Conservation (phyloP, 2,113 vertebrate species). For the Psittacula cyanocephala region DNA sequence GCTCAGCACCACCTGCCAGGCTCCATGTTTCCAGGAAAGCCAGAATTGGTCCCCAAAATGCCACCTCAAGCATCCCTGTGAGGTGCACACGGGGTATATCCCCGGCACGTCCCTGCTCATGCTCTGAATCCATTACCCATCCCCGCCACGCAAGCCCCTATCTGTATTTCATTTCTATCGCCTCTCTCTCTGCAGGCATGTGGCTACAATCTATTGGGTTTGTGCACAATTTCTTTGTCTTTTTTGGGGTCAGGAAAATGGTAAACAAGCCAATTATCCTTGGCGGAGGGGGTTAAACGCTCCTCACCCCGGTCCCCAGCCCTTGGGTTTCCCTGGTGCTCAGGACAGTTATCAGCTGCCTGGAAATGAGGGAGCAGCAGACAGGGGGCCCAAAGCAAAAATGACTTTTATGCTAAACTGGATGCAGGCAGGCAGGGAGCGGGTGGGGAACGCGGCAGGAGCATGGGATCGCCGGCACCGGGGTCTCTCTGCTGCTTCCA, state of each 20-base stretch:
- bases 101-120: neutral
- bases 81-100: neutral
- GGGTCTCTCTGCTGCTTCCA: neutral
- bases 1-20: accelerated
- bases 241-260: constrained; percentile 45
- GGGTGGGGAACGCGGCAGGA: neutral
- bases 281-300: constrained; percentile 43
- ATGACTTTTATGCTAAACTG: constrained; percentile 65
- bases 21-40: accelerated
- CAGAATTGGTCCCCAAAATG: neutral
- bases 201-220: constrained; percentile 32
- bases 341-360: neutral
- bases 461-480: neutral
- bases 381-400: constrained; percentile 29
- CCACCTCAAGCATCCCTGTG: accelerated
- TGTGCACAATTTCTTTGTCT: constrained; percentile 38
- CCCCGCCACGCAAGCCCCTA: neutral
- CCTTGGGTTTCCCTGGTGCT: neutral
- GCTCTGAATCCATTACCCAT: neutral
- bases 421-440: neutral
- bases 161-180: constrained; percentile 1
- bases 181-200: constrained; percentile 25
- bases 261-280: constrained; percentile 36
- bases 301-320: neutral
- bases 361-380: constrained; percentile 44